phyloP scores from a whole-genome alignment of 2,797 vertebrate species.

The Pantherophis vulpinus region DNA sequence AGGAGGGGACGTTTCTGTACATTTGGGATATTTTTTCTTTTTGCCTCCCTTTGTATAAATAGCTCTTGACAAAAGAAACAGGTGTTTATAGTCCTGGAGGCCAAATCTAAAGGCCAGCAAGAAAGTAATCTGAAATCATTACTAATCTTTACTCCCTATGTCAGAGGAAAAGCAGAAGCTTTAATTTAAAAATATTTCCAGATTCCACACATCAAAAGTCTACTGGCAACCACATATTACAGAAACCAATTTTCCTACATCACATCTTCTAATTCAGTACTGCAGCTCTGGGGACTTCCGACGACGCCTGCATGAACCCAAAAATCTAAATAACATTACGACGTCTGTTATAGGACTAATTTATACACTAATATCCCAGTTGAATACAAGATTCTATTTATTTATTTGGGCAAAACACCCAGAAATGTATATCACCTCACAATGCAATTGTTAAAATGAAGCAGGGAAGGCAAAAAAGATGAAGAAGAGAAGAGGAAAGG shows the following conservation, averaged over 20 bases:
- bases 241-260: constrained; percentile 98
- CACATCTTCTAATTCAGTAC: constrained; percentile 96
- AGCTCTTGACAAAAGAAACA: constrained; percentile 48
- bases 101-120: constrained; percentile 56
- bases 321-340: constrained; percentile 97
- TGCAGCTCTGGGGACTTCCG: constrained; percentile 93
- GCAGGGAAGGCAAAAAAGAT: constrained; percentile 70
- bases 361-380: constrained; percentile 94
- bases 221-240: constrained; percentile 92
- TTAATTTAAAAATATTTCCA: constrained; percentile 76
- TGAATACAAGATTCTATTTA: constrained; percentile 88
- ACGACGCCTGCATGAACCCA: constrained; percentile 89
- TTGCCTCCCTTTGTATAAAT: constrained; percentile 42
- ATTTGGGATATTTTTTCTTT: neutral
- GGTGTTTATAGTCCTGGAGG: constrained; percentile 54
- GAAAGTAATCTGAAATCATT: constrained; percentile 67
- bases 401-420: constrained; percentile 83
- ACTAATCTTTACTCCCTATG: constrained; percentile 67
- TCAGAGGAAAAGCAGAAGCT: constrained; percentile 67
- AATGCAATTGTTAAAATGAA: constrained; percentile 69
- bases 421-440: constrained; percentile 76
- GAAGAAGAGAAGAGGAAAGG: constrained; percentile 63
- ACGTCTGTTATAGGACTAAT: constrained; percentile 95
- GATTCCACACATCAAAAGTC: constrained; percentile 79
- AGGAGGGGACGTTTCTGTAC: neutral